Percentiles rank a stretch among this genome's conserved stretches.
Conservation (phyloP, 2,113 vertebrate genomes). For the Peromyscus maniculatus region DNA sequence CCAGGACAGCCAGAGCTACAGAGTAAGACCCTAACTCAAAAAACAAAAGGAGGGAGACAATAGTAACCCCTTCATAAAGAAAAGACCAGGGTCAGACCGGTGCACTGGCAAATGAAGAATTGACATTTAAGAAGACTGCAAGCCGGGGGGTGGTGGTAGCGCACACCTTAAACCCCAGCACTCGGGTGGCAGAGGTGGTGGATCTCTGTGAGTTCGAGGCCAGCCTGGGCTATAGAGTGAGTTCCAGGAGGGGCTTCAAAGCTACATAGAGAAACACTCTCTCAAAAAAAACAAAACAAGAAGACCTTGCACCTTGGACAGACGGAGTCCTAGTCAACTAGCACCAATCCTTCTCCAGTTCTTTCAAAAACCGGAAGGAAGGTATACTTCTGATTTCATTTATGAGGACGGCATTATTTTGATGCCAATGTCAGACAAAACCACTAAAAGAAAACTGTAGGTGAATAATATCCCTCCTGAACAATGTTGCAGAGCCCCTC, state of each 20-base stretch:
- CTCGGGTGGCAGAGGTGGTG: too few species aligned
- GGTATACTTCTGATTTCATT: neutral
- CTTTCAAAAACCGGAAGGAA: neutral
- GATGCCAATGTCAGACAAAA: constrained; percentile 6
- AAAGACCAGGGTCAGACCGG: neutral
- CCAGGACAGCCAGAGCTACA: neutral
- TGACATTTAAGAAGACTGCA: neutral
- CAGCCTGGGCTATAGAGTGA: too few species aligned
- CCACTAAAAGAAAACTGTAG: neutral
- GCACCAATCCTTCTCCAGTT: neutral
- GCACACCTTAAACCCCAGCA: too few species aligned
- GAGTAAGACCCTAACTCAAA: neutral
- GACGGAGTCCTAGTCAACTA: neutral
- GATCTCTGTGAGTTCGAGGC: too few species aligned
- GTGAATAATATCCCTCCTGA: neutral
- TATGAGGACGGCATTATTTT: neutral
- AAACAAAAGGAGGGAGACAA: neutral
- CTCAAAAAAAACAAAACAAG: too few species aligned
- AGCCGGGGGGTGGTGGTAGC: too few species aligned
- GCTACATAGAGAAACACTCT: too few species aligned
- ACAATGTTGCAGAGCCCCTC: neutral
- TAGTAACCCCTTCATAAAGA: neutral
- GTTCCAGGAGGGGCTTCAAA: too few species aligned
- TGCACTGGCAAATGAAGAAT: neutral
- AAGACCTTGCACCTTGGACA: neutral